These are phyloP conservation scores for Popillia japonica DNA, from an alignment of 1,140 invertebrate genomes.

Conservation along the genomic window DNA sequence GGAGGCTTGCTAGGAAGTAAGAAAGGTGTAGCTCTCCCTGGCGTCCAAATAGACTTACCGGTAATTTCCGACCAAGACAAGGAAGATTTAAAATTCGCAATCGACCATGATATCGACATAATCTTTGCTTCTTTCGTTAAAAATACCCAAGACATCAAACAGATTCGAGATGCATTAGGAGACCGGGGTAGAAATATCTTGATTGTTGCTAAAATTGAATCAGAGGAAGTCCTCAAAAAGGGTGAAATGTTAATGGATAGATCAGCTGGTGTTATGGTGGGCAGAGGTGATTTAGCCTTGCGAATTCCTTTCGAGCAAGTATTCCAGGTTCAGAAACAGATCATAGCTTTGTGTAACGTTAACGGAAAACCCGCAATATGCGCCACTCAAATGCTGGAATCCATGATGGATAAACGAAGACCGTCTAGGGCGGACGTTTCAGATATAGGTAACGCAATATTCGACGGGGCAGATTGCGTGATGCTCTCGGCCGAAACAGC, in stretches of 20 bases:
- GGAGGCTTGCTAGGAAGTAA: background rate
- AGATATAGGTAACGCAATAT: slow-evolving; percentile 77
- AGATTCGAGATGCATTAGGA: slow-evolving; percentile 58
- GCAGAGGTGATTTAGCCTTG: slow-evolving; percentile 77
- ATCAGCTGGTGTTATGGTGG: slow-evolving; percentile 78
- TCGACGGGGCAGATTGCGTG: slow-evolving; percentile 78
- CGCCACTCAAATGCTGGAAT: slow-evolving; percentile 50
- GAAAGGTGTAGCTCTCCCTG: background rate
- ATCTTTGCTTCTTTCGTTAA: slow-evolving; percentile 12
- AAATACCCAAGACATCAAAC: background rate
- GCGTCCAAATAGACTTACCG: slow-evolving; percentile 76
- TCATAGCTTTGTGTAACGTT: slow-evolving; percentile 77
- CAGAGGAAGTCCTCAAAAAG: slow-evolving; percentile 75
- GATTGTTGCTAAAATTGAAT: slow-evolving; percentile 82
- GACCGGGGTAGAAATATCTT: slow-evolving; percentile 76
- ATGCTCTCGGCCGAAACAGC: slow-evolving; percentile 80
- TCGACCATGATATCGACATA: slow-evolving; percentile 72
- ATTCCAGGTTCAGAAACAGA: slow-evolving; percentile 85
- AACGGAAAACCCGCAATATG: slow-evolving; percentile 56
- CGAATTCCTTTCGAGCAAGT: slow-evolving; percentile 86
- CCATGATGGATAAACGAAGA: slow-evolving; percentile 61
- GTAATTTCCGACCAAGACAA: slow-evolving; percentile 83
- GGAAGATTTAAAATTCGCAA: slow-evolving; percentile 75
- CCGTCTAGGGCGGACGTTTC: slow-evolving; percentile 73
- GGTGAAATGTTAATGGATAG: slow-evolving; percentile 76